Percentiles rank a stretch among this genome's conserved stretches.
Evolutionary conservation across 2,888 invertebrate genomes (phyloP).

Genomic region (Calameuta pallipes): DNA sequence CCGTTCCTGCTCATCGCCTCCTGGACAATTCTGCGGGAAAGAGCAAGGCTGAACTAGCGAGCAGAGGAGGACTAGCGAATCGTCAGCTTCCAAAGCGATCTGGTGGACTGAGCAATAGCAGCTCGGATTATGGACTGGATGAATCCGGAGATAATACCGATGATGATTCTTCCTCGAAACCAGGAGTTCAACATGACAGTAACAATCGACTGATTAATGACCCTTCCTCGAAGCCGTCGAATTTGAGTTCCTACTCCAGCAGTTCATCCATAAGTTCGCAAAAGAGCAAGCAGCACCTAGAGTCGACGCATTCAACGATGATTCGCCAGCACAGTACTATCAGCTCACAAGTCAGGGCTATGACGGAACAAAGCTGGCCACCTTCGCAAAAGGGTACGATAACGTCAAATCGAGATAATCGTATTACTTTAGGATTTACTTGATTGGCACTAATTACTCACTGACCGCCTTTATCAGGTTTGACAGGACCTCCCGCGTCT

Average conservation of each 20-base stretch:
- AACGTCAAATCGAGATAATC: neutral
- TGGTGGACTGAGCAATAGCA: slow-evolving; percentile 72
- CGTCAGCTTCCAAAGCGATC: slow-evolving; percentile 73
- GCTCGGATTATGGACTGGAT: slow-evolving; percentile 82
- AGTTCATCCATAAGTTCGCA: slow-evolving; percentile 61
- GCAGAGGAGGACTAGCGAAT: slow-evolving; percentile 80
- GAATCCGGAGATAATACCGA: slow-evolving; percentile 77
- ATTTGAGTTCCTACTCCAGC: slow-evolving; percentile 62
- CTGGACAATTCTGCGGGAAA: slow-evolving; percentile 89
- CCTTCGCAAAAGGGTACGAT: slow-evolving; percentile 55
- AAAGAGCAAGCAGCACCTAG: slow-evolving; percentile 57
- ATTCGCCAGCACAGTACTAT: slow-evolving; percentile 62
- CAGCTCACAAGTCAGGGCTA: slow-evolving; percentile 61
- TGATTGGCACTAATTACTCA: neutral
- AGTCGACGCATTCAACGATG: slow-evolving; percentile 55
- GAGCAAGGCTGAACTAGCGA: slow-evolving; percentile 88
- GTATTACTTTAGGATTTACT: neutral
- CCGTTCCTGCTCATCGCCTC: slow-evolving; percentile 87
- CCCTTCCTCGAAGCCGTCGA: slow-evolving; percentile 62
- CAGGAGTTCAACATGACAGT: slow-evolving; percentile 50
- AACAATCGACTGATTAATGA: slow-evolving; percentile 64
- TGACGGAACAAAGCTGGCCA: slow-evolving; percentile 64
- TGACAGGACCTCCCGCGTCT: slow-evolving; percentile 79
- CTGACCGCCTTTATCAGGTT: slow-evolving; percentile 44
- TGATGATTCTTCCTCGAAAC: slow-evolving; percentile 67